phyloP scores from a whole-genome alignment of 2,113 vertebrate species.

The Lepisosteus oculatus region DNA sequence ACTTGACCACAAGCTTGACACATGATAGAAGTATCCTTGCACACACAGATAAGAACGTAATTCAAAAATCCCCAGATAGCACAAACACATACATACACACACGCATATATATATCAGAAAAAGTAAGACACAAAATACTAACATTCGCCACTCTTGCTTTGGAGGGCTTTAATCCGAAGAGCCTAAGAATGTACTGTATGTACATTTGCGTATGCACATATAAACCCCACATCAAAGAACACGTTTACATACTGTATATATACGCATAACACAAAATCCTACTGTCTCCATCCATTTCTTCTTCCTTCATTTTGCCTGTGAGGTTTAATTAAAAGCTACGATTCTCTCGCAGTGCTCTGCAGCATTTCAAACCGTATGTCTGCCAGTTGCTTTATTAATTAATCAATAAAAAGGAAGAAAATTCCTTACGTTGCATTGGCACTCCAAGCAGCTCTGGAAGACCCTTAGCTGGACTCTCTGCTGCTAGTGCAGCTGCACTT shows the following conservation, averaged over 20 bases:
- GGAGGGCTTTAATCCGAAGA: no score
- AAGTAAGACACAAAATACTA: no score
- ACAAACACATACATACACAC: no score
- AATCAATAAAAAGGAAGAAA: conserved; percentile 48
- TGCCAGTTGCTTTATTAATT: conserved; percentile 43
- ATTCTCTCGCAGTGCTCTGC: conserved; percentile 37
- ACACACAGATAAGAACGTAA: no score
- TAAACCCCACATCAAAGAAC: not conserved
- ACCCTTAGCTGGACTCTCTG: conserved; percentile 91
- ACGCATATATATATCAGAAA: no score
- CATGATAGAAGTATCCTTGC: no score
- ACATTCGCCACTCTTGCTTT: no score
- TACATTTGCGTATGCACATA: no score
- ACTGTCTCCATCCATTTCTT: conserved; percentile 5
- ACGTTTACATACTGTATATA: not conserved
- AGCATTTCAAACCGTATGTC: conserved; percentile 27
- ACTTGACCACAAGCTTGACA: no score
- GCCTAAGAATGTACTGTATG: no score
- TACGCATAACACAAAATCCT: not conserved
- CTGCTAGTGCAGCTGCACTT: conserved; percentile 84
- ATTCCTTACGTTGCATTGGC: conserved; percentile 95
- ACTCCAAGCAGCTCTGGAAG: conserved; percentile 95
- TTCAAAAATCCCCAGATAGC: no score
- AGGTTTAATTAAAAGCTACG: conserved; percentile 27
- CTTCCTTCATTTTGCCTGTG: conserved; percentile 8